These are phyloP conservation scores for Polypedilum pembai DNA, from an alignment of 1,140 invertebrate species.

Conservation along the genomic window DNA sequence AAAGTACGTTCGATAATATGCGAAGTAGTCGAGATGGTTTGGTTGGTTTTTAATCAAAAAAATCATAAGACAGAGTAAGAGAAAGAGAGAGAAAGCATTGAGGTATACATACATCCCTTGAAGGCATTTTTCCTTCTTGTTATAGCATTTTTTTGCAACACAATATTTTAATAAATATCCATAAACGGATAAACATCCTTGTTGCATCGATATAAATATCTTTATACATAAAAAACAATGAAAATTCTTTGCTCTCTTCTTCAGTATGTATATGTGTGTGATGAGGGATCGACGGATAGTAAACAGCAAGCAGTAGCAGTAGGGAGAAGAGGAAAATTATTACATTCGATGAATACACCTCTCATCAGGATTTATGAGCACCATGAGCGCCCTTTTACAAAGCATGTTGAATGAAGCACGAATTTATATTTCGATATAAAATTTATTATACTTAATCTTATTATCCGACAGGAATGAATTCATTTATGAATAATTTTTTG, in stretches of 20 bases:
- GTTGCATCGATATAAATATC: constrained; percentile 17
- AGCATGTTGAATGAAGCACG: constrained; percentile 1
- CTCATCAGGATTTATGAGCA: constrained; percentile 15
- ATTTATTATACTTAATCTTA: constrained; percentile 20
- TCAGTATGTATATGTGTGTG: background rate
- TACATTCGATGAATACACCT: constrained; percentile 17
- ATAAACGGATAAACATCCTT: constrained; percentile 26
- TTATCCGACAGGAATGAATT: constrained; percentile 17
- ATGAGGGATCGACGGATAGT: constrained; percentile 24
- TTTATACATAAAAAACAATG: constrained; percentile 6
- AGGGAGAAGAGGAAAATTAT: constrained; percentile 17
- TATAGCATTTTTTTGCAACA: background rate
- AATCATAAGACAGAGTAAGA: background rate
- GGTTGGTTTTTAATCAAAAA: constrained; percentile 21
- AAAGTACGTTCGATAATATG: background rate
- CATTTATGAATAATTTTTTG: background rate
- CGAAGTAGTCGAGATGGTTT: background rate
- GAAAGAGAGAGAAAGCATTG: background rate
- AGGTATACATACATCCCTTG: background rate
- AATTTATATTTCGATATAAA: constrained; percentile 11
- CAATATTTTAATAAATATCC: constrained; percentile 25
- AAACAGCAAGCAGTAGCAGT: background rate
- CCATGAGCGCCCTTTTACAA: background rate
- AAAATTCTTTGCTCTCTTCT: background rate
- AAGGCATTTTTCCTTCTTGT: background rate